Conservation (phyloP, 1,140 invertebrate genomes). For the Lepidurus packardi region DNA sequence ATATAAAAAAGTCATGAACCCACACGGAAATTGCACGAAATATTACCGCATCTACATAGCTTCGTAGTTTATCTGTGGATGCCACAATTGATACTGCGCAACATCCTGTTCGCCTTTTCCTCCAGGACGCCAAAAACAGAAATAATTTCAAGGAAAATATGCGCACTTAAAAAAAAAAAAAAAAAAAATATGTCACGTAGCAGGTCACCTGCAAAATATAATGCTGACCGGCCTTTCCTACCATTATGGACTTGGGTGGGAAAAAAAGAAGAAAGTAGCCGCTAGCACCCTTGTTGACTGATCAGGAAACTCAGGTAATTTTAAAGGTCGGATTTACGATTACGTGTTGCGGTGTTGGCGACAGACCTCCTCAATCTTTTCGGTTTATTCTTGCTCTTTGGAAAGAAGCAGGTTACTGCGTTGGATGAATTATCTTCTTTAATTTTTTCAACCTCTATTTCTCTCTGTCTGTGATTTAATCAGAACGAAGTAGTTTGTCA, state of each 20-base stretch:
- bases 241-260: not conserved
- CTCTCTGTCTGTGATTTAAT: not conserved
- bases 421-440: too few species aligned
- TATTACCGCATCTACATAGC: not conserved
- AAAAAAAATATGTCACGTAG: constrained; percentile 2
- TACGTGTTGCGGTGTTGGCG: not conserved
- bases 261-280: not conserved
- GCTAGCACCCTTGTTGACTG: not conserved
- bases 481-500: not conserved
- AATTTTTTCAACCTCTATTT: not conserved
- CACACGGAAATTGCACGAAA: not conserved
- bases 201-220: constrained; percentile 18
- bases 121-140: not conserved
- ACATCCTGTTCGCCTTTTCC: not conserved
- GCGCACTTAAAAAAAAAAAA: not conserved
- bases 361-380: not conserved
- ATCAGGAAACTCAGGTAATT: constrained; percentile 3
- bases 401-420: too few species aligned
- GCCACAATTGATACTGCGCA: not conserved
- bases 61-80: not conserved
- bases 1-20: not conserved
- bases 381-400: not conserved
- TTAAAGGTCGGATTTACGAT: not conserved
- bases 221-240: not conserved
- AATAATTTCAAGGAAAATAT: not conserved